Percentiles rank a stretch among this genome's conserved stretches.
Evolutionary conservation across 1,140 invertebrate species (phyloP).

Genomic region (Drosophila nannoptera): DNA sequence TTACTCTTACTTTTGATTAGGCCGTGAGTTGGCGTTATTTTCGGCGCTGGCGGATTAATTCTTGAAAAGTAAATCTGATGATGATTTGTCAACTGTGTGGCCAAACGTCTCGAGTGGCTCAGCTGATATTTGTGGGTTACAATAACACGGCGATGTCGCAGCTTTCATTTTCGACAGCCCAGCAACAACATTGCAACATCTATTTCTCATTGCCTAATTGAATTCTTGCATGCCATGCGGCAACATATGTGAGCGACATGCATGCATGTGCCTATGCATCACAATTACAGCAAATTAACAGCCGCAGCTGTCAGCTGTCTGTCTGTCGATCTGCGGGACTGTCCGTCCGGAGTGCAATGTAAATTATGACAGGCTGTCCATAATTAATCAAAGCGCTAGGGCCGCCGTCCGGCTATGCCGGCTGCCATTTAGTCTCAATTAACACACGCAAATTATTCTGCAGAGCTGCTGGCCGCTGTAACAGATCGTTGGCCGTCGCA

Average conservation of each 20-base stretch:
- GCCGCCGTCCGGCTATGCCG: constrained; percentile 43
- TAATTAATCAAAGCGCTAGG: constrained; percentile 75
- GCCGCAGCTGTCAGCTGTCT: constrained; percentile 22
- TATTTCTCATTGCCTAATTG: constrained; percentile 29
- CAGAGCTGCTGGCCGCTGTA: constrained; percentile 17
- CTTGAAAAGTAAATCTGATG: constrained; percentile 75
- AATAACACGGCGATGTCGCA: constrained; percentile 36
- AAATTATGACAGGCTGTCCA: constrained; percentile 71
- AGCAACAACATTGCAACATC: constrained; percentile 43
- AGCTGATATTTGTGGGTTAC: constrained; percentile 57
- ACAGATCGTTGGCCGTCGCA: constrained; percentile 1
- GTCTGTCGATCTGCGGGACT: neutral
- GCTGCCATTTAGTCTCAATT: constrained; percentile 66
- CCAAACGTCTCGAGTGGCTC: constrained; percentile 28
- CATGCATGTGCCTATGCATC: constrained; percentile 21
- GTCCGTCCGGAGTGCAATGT: constrained; percentile 36
- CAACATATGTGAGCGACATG: constrained; percentile 14
- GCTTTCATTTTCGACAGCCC: constrained; percentile 62
- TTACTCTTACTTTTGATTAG: constrained; percentile 78
- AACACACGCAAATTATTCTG: constrained; percentile 70
- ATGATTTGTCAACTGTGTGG: constrained; percentile 65
- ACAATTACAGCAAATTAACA: constrained; percentile 59
- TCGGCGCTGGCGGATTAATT: constrained; percentile 63
- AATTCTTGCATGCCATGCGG: constrained; percentile 60
- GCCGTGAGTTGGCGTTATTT: constrained; percentile 61